Conservation (phyloP, 2,888 invertebrate genomes). For the Lamproptera curius region DNA sequence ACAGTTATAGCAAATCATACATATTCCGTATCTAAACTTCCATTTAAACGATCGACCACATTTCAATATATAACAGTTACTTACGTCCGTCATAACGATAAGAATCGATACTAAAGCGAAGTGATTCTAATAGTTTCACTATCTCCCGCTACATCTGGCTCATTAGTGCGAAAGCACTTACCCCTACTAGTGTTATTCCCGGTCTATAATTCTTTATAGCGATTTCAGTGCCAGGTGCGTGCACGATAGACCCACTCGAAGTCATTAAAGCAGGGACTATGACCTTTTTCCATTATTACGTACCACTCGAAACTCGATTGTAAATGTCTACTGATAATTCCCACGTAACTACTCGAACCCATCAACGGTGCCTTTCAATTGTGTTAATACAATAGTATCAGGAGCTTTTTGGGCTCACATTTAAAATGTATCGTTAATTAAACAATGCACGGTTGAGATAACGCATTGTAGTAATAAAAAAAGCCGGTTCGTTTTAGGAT, state of each 20-base stretch:
- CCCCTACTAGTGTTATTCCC: constrained; percentile 9
- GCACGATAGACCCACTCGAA: constrained; percentile 15
- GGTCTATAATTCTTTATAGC: constrained; percentile 8
- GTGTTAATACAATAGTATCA: background rate
- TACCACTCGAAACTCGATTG: constrained; percentile 10
- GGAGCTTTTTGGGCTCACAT: background rate
- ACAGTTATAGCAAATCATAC: no score
- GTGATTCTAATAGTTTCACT: background rate
- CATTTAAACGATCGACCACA: no score
- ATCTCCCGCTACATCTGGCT: constrained; percentile 1
- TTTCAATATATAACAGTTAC: background rate
- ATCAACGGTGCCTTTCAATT: background rate
- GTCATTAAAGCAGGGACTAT: constrained; percentile 11
- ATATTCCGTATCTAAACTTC: no score
- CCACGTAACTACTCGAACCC: constrained; percentile 8
- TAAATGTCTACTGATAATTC: constrained; percentile 8
- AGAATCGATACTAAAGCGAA: background rate
- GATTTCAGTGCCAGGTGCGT: constrained; percentile 13
- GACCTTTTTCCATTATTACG: constrained; percentile 11
- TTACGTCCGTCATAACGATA: background rate
- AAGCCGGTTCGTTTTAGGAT: background rate
- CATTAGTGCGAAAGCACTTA: constrained; percentile 8
- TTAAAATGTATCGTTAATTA: background rate
- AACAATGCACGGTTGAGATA: background rate
- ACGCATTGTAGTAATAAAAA: background rate